Conservation (phyloP, 2,113 vertebrate genomes). For the Actenoides lindsayi region DNA sequence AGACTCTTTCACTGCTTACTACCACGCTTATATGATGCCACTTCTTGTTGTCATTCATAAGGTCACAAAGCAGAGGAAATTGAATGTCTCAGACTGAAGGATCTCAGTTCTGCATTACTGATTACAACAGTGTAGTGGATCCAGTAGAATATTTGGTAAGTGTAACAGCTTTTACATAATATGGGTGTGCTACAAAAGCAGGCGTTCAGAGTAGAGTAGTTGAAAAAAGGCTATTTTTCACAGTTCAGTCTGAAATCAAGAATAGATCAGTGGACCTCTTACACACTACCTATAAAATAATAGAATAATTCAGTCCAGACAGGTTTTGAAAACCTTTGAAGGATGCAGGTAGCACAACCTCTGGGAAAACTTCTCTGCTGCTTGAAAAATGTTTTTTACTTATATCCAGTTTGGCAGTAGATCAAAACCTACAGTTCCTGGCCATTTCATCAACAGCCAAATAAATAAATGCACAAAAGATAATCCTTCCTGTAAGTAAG, state of each 20-base stretch:
- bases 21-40: not conserved
- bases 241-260: not conserved
- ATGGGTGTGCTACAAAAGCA: not conserved
- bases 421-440: not conserved
- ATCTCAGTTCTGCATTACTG: not conserved
- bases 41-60: not conserved
- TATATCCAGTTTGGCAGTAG: not conserved
- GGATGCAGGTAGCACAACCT: rapidly evolving
- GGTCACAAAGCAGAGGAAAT: not conserved
- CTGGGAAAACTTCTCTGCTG: not conserved
- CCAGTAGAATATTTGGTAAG: not conserved
- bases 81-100: not conserved
- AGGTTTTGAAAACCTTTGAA: not conserved
- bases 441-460: not conserved
- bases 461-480: not conserved
- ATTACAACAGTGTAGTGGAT: not conserved
- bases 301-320: not conserved
- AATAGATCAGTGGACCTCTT: not conserved
- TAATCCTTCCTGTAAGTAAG: not conserved
- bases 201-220: not conserved
- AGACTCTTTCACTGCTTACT: not conserved
- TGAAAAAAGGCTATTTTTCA: not conserved
- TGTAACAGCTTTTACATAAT: not conserved
- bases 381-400: not conserved
- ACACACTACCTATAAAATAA: not conserved